Conservation (phyloP, 2,797 vertebrate species). For the Arctocebus calabarensis region DNA sequence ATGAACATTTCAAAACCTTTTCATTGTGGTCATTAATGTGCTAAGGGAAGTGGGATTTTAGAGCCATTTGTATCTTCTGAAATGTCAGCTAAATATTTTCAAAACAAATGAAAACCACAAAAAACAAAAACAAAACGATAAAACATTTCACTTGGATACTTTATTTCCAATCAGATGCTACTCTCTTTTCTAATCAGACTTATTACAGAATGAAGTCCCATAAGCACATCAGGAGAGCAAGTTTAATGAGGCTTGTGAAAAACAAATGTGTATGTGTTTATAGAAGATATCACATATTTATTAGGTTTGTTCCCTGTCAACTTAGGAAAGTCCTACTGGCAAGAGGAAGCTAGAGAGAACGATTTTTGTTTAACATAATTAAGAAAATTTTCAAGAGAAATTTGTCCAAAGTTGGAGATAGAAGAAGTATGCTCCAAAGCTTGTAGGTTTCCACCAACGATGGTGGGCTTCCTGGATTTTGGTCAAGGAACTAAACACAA, state of each 20-base stretch:
- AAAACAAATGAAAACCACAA: not conserved
- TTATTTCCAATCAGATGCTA: slow-evolving; percentile 31
- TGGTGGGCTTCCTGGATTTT: not conserved
- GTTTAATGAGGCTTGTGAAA: slow-evolving; percentile 27
- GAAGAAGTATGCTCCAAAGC: not conserved
- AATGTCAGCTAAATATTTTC: not conserved
- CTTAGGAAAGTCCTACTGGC: not conserved
- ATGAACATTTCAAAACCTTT: slow-evolving; percentile 19
- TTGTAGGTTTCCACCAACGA: not conserved
- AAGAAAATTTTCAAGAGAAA: not conserved
- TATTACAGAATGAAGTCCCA: slow-evolving; percentile 1
- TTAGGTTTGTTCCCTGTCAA: not conserved
- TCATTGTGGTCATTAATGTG: not conserved
- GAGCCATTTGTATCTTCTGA: slow-evolving; percentile 13
- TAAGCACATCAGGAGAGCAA: slow-evolving; percentile 20
- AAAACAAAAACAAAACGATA: not conserved
- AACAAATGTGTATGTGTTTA: not conserved
- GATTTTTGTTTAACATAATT: not conserved
- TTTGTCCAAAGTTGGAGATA: not conserved
- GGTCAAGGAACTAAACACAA: not conserved
- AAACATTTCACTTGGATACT: not conserved
- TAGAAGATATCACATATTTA: not conserved
- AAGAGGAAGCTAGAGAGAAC: not conserved
- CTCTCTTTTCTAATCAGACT: slow-evolving; percentile 38
- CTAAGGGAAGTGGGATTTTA: not conserved